A percentile compares a stretch with the other conserved stretches of the same genome.
Evolutionary conservation across 2,113 vertebrate species (phyloP).

Genomic region (Nettapus auritus): DNA sequence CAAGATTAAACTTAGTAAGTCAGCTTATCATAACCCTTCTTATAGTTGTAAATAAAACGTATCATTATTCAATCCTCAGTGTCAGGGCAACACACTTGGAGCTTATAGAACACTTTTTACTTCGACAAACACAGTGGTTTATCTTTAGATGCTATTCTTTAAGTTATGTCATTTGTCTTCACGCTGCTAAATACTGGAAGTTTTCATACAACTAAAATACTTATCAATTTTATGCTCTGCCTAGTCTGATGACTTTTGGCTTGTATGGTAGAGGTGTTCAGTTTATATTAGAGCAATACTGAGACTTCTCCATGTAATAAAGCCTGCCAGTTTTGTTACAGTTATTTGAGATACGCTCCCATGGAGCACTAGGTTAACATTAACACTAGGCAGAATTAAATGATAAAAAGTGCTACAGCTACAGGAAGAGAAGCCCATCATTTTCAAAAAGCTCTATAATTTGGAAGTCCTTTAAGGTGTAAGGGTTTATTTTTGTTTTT

Average conservation of each 20-base stretch:
- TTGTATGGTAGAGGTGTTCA: not conserved
- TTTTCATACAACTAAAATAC: not conserved
- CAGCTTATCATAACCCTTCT: not conserved
- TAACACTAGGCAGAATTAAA: not conserved
- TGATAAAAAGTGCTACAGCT: not conserved
- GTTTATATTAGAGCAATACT: not conserved
- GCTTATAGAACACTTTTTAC: not conserved
- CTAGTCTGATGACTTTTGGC: not conserved
- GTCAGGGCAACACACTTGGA: not conserved
- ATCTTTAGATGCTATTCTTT: not conserved
- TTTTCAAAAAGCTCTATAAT: not conserved
- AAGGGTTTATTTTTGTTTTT: not conserved
- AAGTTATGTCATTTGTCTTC: not conserved
- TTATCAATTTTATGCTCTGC: not conserved
- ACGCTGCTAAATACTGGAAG: not conserved
- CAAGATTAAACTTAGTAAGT: constrained; percentile 40
- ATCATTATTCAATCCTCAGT: not conserved
- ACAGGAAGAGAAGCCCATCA: not conserved
- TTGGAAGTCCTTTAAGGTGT: not conserved
- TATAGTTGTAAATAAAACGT: not conserved
- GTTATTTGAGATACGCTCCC: not conserved
- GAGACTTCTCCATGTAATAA: not conserved
- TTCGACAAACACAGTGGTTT: not conserved
- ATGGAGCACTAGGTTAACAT: not conserved
- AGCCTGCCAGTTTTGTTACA: not conserved